phyloP scores from a whole-genome alignment of 2,888 invertebrate genomes.

The Pyrocoelia pectoralis region DNA sequence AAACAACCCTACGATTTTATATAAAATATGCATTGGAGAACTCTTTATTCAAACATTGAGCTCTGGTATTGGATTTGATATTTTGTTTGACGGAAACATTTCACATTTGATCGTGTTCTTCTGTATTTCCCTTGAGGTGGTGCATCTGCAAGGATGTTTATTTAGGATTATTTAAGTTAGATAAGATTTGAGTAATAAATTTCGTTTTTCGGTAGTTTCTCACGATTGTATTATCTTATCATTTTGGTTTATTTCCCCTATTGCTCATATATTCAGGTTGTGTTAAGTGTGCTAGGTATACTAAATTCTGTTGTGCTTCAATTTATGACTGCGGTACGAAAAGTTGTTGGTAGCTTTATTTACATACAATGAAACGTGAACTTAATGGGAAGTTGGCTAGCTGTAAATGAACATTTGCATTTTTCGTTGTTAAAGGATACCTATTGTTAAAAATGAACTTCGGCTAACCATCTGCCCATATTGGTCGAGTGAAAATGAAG shows the following conservation, averaged over 20 bases:
- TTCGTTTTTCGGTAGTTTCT: not conserved
- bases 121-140: constrained; percentile 13
- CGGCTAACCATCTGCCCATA: no score
- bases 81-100: constrained; percentile 35
- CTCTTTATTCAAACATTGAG: constrained; percentile 28
- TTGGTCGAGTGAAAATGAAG: no score
- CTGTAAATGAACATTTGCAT: not conserved
- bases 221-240: constrained; percentile 7
- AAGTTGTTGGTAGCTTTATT: not conserved
- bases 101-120: constrained; percentile 22
- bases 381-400: constrained; percentile 6
- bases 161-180: not conserved
- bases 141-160: not conserved
- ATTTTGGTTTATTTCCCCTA: not conserved
- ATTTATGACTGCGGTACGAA: not conserved
- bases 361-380: constrained; percentile 6
- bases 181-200: not conserved
- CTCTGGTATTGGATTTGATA: constrained; percentile 39
- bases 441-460: no score
- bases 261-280: not conserved
- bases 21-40: constrained; percentile 40
- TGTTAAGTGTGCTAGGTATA: not conserved
- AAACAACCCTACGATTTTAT: constrained; percentile 38
- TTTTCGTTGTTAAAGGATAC: no score
- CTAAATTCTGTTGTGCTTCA: not conserved